Evolutionary conservation across 1,140 invertebrate species (phyloP), one percentile per base, ranked within the genome.

Genomic region (Neoseiulus cucumeris): DNA sequence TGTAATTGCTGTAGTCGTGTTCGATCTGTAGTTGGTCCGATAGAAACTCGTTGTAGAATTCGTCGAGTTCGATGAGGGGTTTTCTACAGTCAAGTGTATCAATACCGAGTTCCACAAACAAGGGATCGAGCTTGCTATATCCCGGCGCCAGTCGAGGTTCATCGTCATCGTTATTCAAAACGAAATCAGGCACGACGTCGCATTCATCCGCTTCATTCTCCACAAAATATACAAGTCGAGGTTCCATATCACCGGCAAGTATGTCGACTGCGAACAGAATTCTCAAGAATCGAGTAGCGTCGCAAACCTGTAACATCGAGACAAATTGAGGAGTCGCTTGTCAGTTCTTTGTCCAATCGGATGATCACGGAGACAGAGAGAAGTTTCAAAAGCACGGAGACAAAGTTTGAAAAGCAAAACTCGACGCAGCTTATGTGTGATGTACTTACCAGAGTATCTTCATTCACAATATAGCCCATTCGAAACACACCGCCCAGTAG

Each of bases 21-120:
- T 92, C 87, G 84, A 93, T 90, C 76, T 92, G 88, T 64, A 94
- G 84, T 64, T 83, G 82, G 74, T 94, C 90, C 75, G 89, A 92
- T 1, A 94, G 77, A 1, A 87, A 84, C 74, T 94, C 91, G 73
- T 95, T 94, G 73, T 93, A 90, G 76, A 94, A 95, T 69, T 93
- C 89, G 51, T 84, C 82, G 72, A 88, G 88, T 25, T 86, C 82
- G 74, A 94, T 82, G 69, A 85, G 80, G 33, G 91, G 89, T 71
- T 82, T 82, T 42, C 89, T 80, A 71, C 86, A 85, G 72, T 94
- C 87, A 67, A 92, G 74, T 17, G 85, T 81, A 69, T 83, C 82
- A 65, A 93, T 79, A 71, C 82, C 81, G 65, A 93, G 78, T 72
- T 77, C 33, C 33, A 39, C 33, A 39, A 39, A 39, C 6, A 80